Evolutionary conservation across 2,888 invertebrate species (phyloP), one percentile per base, ranked within the genome.

Genomic region (Clostera curtula): DNA sequence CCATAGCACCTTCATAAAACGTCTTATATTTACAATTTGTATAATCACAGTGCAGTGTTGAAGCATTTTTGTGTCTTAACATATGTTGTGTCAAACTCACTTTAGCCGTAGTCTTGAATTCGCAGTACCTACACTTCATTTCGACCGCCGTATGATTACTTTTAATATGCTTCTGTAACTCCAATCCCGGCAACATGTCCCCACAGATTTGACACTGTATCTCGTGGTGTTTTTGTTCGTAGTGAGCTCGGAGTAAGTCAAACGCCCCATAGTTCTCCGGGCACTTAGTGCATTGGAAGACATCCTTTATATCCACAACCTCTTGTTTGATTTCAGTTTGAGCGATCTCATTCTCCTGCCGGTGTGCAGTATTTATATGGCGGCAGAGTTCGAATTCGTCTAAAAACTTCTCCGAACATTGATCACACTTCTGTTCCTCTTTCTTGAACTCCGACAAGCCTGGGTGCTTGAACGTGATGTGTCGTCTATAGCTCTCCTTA

Each of bases 201-300:
- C 79, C 80, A 12, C 82, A 83, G 0, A 72, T 54, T 35, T 80
- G 80, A 34, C 82, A 82, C 28, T 82, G 82, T 0, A 68, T 69
- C 17, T 71, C 62, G 12, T 66, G 61, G 34, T 82, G 82, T 4
- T 49, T 65, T 27, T 68, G 60, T 31, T 74, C 74, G 1, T 65
- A 77, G 39, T 83, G 82, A 1, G 55, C 13, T 14, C 69, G 58
- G 5, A 82, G 34, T 14, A 65, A 44, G 2, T 76, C 72, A 69
- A 74, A 83, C 1, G 46, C 58, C 0, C 41, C 16, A 31, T 56
- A 79, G 4, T 46, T 44, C 5, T 72, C 67, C 0, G 72, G 34
- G 32, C 82, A 83, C 35, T 79, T 79, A 0, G 72, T 74, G 32
- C 82, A 83, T 20, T 72, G 69, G 23, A 66, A 82, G 2, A 46